Conservation (phyloP, 2,888 invertebrate genomes). For the Nezara viridula region DNA sequence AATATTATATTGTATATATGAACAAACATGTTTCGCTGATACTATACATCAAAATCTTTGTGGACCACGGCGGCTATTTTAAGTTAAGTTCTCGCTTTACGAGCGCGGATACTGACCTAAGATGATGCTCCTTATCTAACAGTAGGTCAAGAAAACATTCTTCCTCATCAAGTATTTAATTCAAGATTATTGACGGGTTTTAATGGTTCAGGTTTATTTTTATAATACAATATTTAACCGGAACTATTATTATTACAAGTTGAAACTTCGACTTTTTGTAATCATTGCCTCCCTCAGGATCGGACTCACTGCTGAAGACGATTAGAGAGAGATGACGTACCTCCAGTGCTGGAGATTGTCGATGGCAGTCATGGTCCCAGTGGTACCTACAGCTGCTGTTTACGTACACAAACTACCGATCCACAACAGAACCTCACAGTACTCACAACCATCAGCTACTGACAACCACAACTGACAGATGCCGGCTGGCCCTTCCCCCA, state of each 20-base stretch:
- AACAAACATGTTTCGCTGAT: too few relatives aligned
- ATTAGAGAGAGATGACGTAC: background rate
- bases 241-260: background rate
- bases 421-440: background rate
- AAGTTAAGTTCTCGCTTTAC: too few relatives aligned
- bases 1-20: too few relatives aligned
- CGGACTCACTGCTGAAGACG: background rate
- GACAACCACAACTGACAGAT: background rate
- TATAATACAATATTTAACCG: background rate
- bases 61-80: too few relatives aligned
- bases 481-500: conserved; percentile 19
- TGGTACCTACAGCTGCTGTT: background rate
- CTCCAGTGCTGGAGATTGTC: background rate
- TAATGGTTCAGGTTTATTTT: background rate
- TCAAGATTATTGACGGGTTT: background rate
- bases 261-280: background rate
- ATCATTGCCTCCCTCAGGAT: background rate
- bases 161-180: too few relatives aligned
- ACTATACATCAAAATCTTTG: too few relatives aligned
- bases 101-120: too few relatives aligned
- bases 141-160: too few relatives aligned
- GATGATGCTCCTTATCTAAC: too few relatives aligned
- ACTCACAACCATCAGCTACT: background rate
- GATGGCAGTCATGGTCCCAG: background rate
- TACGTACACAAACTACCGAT: background rate